Base-by-base conservation (phyloP, 2,888 invertebrate genomes). In the Trichacis sp. region DNA sequence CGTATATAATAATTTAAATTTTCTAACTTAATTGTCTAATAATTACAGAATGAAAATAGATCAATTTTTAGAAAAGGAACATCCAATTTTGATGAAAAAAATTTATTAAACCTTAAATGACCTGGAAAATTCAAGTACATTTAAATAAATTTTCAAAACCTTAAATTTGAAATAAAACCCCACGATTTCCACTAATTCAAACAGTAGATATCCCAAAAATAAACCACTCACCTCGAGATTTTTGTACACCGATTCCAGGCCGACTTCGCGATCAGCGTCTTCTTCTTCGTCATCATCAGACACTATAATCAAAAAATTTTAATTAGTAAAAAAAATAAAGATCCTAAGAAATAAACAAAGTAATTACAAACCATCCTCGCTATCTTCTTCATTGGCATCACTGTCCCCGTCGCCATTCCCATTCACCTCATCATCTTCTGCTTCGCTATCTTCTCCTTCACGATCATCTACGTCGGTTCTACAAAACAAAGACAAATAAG, bases 381-480 rank as follows among this genome's bases (percentile, higher is more conserved):
- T 84, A 29, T 84, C 84, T 12, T 84, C 85, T 60, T 86, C 85
- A 40, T 85, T 86, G 75, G 87, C 88, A 75, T 90, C 91, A 68
- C 90, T 90, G 66, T 90, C 90, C 71, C 88, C 90, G 68, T 91
- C 92, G 73, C 92, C 92, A 76, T 92, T 92, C 70, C 92, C 93
- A 79, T 93, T 92, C 2, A 89, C 92, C 77, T 94, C 94, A 69
- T 93, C 94, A 64, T 88, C 89, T 51, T 91, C 92, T 17, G 87
- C 89, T 76, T 93, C 93, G 79, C 90, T 92, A 74, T 92, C 93
- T 70, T 93, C 93, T 38, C 90, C 92, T 81, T 95, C 95, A 73
- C 90, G 89, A 73, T 95, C 95, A 43, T 93, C 91, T 69, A 89
- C 89, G 79, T 93, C 93, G 79, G 89, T 90, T 60, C 93, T 89